Percentiles rank a stretch among this genome's conserved stretches.
Evolutionary conservation across 2,888 invertebrate species (phyloP).

Genomic region (Cataglyphis albicans): DNA sequence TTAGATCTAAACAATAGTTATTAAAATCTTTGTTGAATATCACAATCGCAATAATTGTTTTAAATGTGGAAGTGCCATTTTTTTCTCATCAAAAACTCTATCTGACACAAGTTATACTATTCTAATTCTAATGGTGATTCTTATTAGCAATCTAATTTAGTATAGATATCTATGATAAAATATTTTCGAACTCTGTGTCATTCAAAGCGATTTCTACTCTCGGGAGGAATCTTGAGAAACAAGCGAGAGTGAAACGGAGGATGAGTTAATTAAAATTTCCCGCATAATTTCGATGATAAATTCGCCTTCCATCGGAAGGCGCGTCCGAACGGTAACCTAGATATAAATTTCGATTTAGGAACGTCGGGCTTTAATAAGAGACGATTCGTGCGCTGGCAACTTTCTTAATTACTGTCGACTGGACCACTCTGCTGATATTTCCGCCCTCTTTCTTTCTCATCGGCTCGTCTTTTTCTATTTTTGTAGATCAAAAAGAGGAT

Average conservation of each 20-base stretch:
- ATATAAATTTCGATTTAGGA: slow-evolving; percentile 74
- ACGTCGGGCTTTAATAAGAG: slow-evolving; percentile 71
- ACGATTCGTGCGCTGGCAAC: slow-evolving; percentile 68
- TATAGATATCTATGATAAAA: too few relatives aligned
- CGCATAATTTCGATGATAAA: slow-evolving; percentile 71
- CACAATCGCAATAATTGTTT: too few relatives aligned
- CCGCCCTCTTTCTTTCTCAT: slow-evolving; percentile 21
- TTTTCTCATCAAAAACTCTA: too few relatives aligned
- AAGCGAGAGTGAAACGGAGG: slow-evolving; percentile 33
- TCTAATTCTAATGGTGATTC: too few relatives aligned
- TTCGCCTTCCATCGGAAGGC: slow-evolving; percentile 57
- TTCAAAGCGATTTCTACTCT: slow-evolving; percentile 22
- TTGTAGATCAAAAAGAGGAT: slow-evolving; percentile 1
- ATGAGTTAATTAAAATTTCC: slow-evolving; percentile 73
- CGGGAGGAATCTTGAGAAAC: background rate
- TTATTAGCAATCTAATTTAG: too few relatives aligned
- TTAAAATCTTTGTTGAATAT: too few relatives aligned
- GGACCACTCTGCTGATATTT: slow-evolving; percentile 43
- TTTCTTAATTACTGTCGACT: slow-evolving; percentile 73
- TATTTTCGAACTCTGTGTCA: background rate
- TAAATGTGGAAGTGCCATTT: too few relatives aligned
- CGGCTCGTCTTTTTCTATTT: background rate
- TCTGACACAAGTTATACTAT: too few relatives aligned
- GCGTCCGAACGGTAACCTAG: slow-evolving; percentile 58
- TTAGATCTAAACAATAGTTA: too few relatives aligned